Conservation (phyloP, 2,113 vertebrate genomes). For the Oryzias melastigma region DNA sequence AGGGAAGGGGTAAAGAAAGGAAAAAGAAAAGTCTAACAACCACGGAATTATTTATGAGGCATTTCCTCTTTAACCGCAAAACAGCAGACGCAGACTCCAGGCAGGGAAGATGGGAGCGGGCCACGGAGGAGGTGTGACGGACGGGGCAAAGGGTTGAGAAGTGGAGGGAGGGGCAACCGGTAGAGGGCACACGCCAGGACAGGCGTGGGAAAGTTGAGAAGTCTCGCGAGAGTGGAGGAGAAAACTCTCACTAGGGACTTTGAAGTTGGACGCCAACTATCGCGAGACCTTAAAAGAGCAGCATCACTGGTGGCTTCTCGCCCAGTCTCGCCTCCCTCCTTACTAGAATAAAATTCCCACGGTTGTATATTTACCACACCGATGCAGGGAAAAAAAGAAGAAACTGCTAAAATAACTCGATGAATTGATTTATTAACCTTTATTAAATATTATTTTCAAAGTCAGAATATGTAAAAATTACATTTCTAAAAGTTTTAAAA, state of each 20-base stretch:
- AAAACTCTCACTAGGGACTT: conserved; percentile 65
- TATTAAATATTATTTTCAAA: conserved; percentile 39
- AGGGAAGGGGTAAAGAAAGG: not conserved
- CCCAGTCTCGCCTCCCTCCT: too few species aligned
- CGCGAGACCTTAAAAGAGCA: conserved; percentile 61
- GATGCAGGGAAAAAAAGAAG: too few species aligned
- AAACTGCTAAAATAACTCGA: too few species aligned
- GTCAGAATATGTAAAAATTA: conserved; percentile 17
- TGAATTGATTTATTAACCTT: not conserved
- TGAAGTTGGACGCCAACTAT: not conserved
- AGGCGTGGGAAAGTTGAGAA: conserved; percentile 78
- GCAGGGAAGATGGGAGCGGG: conserved; percentile 11
- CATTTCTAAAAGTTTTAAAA: conserved; percentile 18
- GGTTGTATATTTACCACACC: conserved; percentile 68
- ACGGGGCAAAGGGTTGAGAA: conserved; percentile 32
- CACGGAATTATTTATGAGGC: conserved; percentile 57
- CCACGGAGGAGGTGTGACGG: conserved; percentile 35
- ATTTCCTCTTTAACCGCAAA: conserved; percentile 55
- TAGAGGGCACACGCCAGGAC: conserved; percentile 60
- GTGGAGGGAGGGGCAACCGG: conserved; percentile 17
- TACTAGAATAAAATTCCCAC: conserved; percentile 17
- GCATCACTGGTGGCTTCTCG: too few species aligned
- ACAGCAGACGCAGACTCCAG: conserved; percentile 42
- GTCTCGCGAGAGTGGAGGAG: conserved; percentile 58
- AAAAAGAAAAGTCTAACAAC: conserved; percentile 80